A percentile compares a stretch with the other conserved stretches of the same genome.
These are phyloP conservation scores for Agapornis canus DNA, from an alignment of 2,797 vertebrate species.

Conservation along the genomic window DNA sequence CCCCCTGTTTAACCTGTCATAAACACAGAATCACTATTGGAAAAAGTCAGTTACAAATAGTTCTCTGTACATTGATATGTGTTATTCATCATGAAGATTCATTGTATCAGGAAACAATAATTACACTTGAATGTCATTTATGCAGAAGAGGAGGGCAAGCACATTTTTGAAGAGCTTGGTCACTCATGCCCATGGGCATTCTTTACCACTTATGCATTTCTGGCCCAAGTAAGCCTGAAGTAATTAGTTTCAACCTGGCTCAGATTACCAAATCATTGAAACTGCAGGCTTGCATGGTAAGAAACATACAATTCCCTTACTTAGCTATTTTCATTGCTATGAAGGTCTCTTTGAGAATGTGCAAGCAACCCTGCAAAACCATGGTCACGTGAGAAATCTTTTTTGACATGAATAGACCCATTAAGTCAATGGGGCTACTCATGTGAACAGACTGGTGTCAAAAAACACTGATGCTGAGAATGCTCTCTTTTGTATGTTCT, in stretches of 20 bases:
- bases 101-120: constrained; percentile 36
- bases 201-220: neutral
- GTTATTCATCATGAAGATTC: constrained; percentile 71
- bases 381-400: constrained; percentile 9
- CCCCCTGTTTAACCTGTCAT: neutral
- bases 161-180: neutral
- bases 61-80: constrained; percentile 1
- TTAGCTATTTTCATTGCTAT: neutral
- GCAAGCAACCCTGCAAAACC: neutral
- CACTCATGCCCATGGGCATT: neutral
- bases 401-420: constrained; percentile 3
- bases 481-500: neutral
- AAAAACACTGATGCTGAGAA: constrained; percentile 2
- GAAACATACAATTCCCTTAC: constrained; percentile 3
- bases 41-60: constrained; percentile 46
- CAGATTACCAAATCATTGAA: neutral
- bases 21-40: neutral
- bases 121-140: neutral
- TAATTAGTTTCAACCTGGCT: constrained; percentile 31
- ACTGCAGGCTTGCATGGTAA: constrained; percentile 8
- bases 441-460: constrained; percentile 16
- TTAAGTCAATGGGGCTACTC: constrained; percentile 28
- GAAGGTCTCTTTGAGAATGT: constrained; percentile 2
- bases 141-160: constrained; percentile 1
- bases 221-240: neutral